Base-by-base conservation (phyloP, 1,140 invertebrate species). In the Drosophila subobscura region DNA sequence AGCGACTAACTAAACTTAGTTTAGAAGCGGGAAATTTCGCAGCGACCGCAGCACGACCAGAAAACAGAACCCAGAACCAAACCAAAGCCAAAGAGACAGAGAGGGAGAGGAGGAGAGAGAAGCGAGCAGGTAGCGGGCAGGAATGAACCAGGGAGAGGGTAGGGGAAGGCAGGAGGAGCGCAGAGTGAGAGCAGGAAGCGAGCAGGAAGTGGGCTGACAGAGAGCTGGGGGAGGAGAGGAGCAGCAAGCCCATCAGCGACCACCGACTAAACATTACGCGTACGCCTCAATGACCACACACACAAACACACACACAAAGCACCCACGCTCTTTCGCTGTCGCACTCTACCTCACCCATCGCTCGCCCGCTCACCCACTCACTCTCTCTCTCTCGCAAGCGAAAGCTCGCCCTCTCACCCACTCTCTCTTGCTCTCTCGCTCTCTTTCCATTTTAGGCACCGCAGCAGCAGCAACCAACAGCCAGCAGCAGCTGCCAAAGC, bases 1-100 rank as follows among this genome's bases (percentile, higher is more conserved):
- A 22, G 25, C 45, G 41, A 23, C 33, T 22, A 56, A 60, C 56
- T 65, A 59, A 71, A 50, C 66, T 59, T 71, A 71, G 67, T 71
- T 71, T 66, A 51, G 59, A 72, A 50, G 57, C 68, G 67, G 51
- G 70, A 55, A 74, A 74, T 73, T 73, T 74, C 22, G 63, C 46
- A 64, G 71, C 59, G 71, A 74, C 71, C 71, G 52, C 71, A 74
- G 59, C 25, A 27, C 59, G 71, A 73, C 71, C 71, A 73, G 49
- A 84, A 74, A 81, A 81, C 58, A 47, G 44, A 53, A 74, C 59
- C 63, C 46, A 75, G 66, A 45, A 53, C 51, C 63, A 53, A 64
- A 47, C 27, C 53, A n/a, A 29, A 44, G 54, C 41, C 52, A 42
- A 33, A 51, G n/a, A 2, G 10, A 41, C 52, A 10, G 4, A 29